phyloP scores from a whole-genome alignment of 2,797 vertebrate species.

The Odontamblyopus rebecca region DNA sequence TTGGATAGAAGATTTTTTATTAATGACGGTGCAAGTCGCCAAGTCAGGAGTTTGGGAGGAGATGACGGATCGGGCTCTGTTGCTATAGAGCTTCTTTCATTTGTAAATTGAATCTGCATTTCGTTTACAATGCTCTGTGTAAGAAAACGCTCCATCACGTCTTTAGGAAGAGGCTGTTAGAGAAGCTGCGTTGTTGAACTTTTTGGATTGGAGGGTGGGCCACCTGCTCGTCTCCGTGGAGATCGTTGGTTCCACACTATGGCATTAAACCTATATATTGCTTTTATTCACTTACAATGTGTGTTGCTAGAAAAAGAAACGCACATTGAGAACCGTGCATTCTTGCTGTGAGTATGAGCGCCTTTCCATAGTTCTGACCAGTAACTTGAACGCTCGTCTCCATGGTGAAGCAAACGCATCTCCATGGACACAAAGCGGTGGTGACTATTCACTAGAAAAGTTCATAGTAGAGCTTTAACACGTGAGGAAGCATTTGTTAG shows the following conservation, averaged over 20 bases:
- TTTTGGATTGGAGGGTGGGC: background rate
- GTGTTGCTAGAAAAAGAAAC: too few relatives aligned
- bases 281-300: too few relatives aligned
- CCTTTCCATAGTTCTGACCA: too few relatives aligned
- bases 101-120: conserved; percentile 5
- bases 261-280: too few relatives aligned
- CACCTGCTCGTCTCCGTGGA: background rate
- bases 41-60: background rate
- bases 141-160: background rate
- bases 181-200: background rate
- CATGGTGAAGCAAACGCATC: too few relatives aligned
- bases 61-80: background rate
- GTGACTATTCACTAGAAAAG: too few relatives aligned
- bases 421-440: too few relatives aligned
- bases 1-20: conserved; percentile 2
- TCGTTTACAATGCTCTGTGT: background rate
- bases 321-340: too few relatives aligned
- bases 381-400: too few relatives aligned
- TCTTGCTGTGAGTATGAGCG: too few relatives aligned
- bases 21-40: background rate
- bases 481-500: too few relatives aligned
- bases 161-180: background rate
- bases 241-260: background rate
- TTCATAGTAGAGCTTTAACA: too few relatives aligned
- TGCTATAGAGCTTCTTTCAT: background rate